phyloP scores from a whole-genome alignment of 2,797 vertebrate species.

The Cynopterus sphinx region DNA sequence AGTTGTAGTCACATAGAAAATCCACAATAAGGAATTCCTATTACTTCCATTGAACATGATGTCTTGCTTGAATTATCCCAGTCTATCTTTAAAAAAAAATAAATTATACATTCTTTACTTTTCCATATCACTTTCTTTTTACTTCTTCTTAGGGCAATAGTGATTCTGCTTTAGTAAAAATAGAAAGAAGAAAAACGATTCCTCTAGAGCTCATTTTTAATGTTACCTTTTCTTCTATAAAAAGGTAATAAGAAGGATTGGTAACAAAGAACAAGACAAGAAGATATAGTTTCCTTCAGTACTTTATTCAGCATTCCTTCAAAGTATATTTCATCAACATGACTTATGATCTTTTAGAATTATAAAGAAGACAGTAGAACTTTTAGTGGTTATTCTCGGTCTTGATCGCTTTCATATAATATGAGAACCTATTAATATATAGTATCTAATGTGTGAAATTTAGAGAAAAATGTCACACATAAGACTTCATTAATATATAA shows the following conservation, averaged over 20 bases:
- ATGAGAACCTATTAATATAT: neutral
- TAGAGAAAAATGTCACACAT: neutral
- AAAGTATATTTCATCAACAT: neutral
- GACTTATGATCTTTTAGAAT: neutral
- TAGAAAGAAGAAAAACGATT: neutral
- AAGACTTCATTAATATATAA: neutral
- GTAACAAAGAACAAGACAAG: neutral
- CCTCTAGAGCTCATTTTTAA: neutral
- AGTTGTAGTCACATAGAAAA: neutral
- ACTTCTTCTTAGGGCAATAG: neutral
- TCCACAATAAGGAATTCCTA: neutral
- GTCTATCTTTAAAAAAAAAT: neutral
- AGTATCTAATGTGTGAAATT: neutral
- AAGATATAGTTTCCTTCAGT: neutral
- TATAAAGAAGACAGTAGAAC: neutral
- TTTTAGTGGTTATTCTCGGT: neutral
- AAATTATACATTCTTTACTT: neutral
- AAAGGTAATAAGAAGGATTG: neutral
- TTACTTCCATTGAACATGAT: neutral
- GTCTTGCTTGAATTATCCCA: neutral
- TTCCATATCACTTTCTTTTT: neutral
- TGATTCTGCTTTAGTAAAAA: neutral
- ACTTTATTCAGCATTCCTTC: neutral
- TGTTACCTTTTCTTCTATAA: neutral
- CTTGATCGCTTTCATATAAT: neutral